A percentile compares a stretch with the other conserved stretches of the same genome.
These are phyloP conservation scores for Danaus plexippus DNA, from an alignment of 1,140 invertebrate species.

Conservation along the genomic window DNA sequence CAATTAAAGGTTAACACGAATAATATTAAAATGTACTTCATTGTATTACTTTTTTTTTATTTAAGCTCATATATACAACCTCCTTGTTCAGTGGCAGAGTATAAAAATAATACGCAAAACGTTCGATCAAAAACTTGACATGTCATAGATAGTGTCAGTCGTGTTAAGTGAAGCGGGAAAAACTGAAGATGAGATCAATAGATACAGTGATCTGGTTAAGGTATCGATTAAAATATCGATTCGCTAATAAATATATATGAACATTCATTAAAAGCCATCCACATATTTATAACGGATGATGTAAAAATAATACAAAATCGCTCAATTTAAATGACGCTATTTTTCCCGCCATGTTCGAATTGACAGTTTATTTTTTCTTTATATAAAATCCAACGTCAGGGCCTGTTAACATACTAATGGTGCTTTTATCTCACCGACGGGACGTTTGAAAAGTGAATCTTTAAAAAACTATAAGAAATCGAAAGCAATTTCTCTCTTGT, in stretches of 20 bases:
- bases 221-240: constrained; percentile 16
- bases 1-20: too few relatives aligned
- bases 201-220: constrained; percentile 13
- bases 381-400: too few relatives aligned
- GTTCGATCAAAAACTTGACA: constrained; percentile 23
- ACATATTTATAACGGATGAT: neutral
- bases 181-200: constrained; percentile 12
- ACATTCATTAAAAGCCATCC: constrained; percentile 3
- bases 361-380: too few relatives aligned
- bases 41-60: too few relatives aligned
- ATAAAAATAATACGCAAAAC: constrained; percentile 17
- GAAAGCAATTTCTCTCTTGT: constrained; percentile 39
- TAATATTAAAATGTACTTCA: too few relatives aligned
- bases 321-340: too few relatives aligned
- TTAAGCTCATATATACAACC: too few relatives aligned
- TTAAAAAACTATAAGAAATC: constrained; percentile 16
- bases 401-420: neutral
- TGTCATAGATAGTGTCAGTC: constrained; percentile 24
- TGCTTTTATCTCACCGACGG: constrained; percentile 6
- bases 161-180: constrained; percentile 12
- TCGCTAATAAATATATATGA: constrained; percentile 7
- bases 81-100: neutral
- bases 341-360: too few relatives aligned
- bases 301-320: neutral
- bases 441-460: constrained; percentile 19